Base-by-base conservation (phyloP, 2,797 vertebrate species). In the Podarcis lilfordi region DNA sequence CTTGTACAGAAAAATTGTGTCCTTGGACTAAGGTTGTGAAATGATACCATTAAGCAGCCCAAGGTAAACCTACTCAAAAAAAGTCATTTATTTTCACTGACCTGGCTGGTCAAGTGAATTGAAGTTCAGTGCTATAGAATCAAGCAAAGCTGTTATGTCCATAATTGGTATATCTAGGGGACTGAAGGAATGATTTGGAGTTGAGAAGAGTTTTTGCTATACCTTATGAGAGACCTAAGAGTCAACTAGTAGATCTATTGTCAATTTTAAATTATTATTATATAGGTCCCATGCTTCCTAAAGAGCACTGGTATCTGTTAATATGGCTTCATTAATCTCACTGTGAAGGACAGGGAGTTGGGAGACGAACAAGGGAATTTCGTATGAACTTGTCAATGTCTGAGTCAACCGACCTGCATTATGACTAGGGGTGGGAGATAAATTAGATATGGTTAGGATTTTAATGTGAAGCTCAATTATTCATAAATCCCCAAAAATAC, bases 31-130 rank as follows among this genome's bases (percentile, higher is more conserved):
- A 94, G 91, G 86, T 93, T 92, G 91, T 96, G 94, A 96, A 96
- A 95, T 95, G 95, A 97, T 97, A 96, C 95, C 89, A 95, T 93
- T 95, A 96, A 97, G 89, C 96, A 97, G 97, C 93, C 75, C 81
- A 94, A 96, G 97, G 96, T 96, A 96, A 96, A 88, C 94, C 92
- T 94, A 91, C 96, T 97, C 96, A 95, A 96, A 97, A 95, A 96
- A 97, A 98, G 96, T 96, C 95, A 97, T 98, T 98, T 98, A 97
- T 98, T 98, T 97, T 97, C 96, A 95, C 95, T 97, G 96, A 97
- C 97, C 96, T 91, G 80, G 95, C 93, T 96, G 95, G 97, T 98
- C 97, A 98, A 98, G 96, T 97, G 97, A 97, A 98, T 96, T 96
- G 97, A 97, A 97, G 97, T 97, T 97, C 96, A 97, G 97, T 95